Evolutionary conservation across 2,113 vertebrate species (phyloP).

Genomic region (Pelobates fuscus): DNA sequence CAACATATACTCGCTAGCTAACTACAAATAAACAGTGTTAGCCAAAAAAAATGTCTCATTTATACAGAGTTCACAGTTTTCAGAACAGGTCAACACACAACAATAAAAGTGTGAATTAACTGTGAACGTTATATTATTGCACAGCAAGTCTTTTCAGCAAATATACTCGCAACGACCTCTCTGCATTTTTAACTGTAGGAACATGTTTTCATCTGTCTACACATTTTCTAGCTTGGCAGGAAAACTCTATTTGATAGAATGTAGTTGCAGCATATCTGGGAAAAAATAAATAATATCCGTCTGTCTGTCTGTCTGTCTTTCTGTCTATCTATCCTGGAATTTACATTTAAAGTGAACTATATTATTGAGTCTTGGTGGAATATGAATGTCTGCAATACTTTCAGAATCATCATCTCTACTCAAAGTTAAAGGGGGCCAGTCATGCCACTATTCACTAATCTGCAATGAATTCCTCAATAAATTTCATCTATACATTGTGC

Average conservation of each 20-base stretch:
- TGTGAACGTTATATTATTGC: constrained; percentile 15
- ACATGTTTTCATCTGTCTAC: constrained; percentile 4
- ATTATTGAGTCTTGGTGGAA: no score
- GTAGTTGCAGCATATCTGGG: neutral
- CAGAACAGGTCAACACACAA: constrained; percentile 2
- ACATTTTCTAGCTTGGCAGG: constrained; percentile 11
- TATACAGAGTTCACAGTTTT: neutral
- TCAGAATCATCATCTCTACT: no score
- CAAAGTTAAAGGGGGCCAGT: no score
- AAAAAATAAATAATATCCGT: no score
- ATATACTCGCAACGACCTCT: neutral
- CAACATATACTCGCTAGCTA: neutral
- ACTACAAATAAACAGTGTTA: constrained; percentile 7
- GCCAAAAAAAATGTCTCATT: constrained; percentile 12
- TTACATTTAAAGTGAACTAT: no score
- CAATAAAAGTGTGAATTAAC: constrained; percentile 22
- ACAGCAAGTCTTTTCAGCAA: neutral
- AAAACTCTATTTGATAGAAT: neutral
- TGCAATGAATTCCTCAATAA: no score
- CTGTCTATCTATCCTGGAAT: no score
- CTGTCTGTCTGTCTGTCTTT: no score
- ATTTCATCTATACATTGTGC: no score
- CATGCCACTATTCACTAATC: no score
- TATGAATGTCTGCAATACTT: no score
- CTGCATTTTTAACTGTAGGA: constrained; percentile 38